These are phyloP conservation scores for Phrynosoma blainvillii DNA, from an alignment of 2,113 vertebrate genomes.

Conservation along the genomic window DNA sequence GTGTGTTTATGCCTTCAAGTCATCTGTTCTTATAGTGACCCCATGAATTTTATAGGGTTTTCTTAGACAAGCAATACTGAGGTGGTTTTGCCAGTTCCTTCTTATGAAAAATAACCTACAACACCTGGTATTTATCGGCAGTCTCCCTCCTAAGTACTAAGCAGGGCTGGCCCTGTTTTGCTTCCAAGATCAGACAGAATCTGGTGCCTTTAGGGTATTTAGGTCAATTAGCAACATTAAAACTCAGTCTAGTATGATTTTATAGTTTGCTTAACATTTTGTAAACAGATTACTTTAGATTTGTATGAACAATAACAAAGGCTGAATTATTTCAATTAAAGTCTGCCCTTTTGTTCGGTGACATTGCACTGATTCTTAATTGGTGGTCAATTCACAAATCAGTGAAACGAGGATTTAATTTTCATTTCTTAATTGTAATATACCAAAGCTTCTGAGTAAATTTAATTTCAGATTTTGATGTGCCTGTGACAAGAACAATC, in stretches of 20 bases:
- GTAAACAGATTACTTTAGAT: not conserved
- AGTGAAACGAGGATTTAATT: slow-evolving; percentile 24
- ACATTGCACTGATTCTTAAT: not conserved
- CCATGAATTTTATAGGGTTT: too few species aligned
- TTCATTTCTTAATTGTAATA: slow-evolving; percentile 42
- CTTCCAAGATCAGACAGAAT: too few species aligned
- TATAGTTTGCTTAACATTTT: not conserved
- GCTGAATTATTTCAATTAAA: slow-evolving; percentile 21
- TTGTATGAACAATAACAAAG: not conserved
- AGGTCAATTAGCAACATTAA: not conserved
- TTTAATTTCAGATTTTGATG: slow-evolving; percentile 47
- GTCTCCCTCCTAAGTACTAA: too few species aligned
- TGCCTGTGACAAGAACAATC: slow-evolving; percentile 26
- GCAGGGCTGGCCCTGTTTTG: too few species aligned
- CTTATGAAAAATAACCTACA: too few species aligned
- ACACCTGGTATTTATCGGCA: too few species aligned
- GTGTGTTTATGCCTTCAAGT: too few species aligned
- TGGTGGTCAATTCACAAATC: slow-evolving; percentile 3
- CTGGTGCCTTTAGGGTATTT: too few species aligned
- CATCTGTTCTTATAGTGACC: too few species aligned
- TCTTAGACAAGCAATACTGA: too few species aligned
- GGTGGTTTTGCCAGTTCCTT: too few species aligned
- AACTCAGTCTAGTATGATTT: not conserved
- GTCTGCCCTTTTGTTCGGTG: not conserved
- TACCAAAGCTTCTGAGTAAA: slow-evolving; percentile 8